Base-by-base conservation (phyloP, 2,888 invertebrate genomes). In the Lutraria lutraria region DNA sequence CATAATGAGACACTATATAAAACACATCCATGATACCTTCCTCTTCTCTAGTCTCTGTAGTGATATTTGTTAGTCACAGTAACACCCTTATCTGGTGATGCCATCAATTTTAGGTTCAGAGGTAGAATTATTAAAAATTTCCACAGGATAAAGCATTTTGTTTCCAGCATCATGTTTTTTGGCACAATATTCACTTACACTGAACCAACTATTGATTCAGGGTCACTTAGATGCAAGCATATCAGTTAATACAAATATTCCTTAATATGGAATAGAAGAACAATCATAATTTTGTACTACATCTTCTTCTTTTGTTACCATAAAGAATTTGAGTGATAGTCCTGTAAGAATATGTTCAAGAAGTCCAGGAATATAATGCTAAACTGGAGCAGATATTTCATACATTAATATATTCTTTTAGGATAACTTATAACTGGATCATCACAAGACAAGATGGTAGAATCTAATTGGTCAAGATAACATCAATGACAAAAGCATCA, bases 381-480 rank as follows among this genome's bases (percentile, higher is more conserved):
- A 68, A 68, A n/a, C 63, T 68, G n/a, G 63, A 25, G 63, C 63
- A 68, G 63, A 68, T 31, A 82, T 82, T 34, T 53, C 15, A 19
- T 52, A 81, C 53, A 53, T n/a, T 76, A 31, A 54, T 21, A 76
- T 72, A 56, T 25, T 86, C 83, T 87, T 83, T 86, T 89, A 86
- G 84, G 86, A n/a, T 86, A 81, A 34, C 80, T 34, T 43, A 56
- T 68, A 63, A 72, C 31, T 25, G 31, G 63, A 34, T 76, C 76
- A 53, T 84, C 86, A 89, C 86, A 84, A 63, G 84, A 87, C 84
- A 79, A 15, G 29, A 76, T 19, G 34, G 54, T 56, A 79, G 80
- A 79, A 83, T 83, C 63, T 82, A 56, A 88, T 85, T 88, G 88
- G 85, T 83, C 88, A 60, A 54, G 56, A 29, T 43, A 29, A 54